Percentiles rank a stretch among this genome's conserved stretches.
phyloP scores from a whole-genome alignment of 2,797 vertebrate genomes.

The Eremophila alpestris region DNA sequence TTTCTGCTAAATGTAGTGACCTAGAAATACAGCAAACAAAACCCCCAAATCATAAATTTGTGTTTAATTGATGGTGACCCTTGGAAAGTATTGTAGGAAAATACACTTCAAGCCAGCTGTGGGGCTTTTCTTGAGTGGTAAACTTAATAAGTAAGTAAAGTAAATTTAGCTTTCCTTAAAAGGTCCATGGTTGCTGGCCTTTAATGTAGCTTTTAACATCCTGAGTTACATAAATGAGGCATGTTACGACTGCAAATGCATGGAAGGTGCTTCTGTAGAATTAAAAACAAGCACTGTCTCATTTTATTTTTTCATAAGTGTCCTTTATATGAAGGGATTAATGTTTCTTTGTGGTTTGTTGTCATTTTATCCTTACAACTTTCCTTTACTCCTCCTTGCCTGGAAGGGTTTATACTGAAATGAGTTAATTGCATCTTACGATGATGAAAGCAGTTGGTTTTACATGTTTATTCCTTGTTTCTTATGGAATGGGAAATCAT shows the following conservation, averaged over 20 bases:
- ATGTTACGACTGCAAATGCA: not conserved
- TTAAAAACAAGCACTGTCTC: not conserved
- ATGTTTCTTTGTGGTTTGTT: constrained; percentile 10
- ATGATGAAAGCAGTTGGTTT: constrained; percentile 3
- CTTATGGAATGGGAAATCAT: not conserved
- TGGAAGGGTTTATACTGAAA: not conserved
- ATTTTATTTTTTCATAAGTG: not conserved
- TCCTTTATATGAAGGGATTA: not conserved
- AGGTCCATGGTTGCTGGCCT: not conserved
- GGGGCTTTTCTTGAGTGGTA: not conserved
- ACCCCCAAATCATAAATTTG: not conserved
- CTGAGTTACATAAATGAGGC: not conserved
- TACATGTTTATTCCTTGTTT: constrained; percentile 8
- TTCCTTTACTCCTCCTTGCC: not conserved
- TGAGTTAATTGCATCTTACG: constrained; percentile 2
- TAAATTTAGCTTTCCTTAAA: not conserved
- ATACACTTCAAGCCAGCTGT: not conserved
- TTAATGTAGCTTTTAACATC: not conserved
- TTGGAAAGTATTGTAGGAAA: not conserved
- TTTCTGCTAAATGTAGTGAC: not conserved
- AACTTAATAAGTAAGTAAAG: not conserved
- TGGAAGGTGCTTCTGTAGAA: not conserved
- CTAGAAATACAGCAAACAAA: not conserved
- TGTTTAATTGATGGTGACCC: not conserved
- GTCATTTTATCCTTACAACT: not conserved